Evolutionary conservation across 2,888 invertebrate species (phyloP).

Genomic region (Enchytraeus crypticus): DNA sequence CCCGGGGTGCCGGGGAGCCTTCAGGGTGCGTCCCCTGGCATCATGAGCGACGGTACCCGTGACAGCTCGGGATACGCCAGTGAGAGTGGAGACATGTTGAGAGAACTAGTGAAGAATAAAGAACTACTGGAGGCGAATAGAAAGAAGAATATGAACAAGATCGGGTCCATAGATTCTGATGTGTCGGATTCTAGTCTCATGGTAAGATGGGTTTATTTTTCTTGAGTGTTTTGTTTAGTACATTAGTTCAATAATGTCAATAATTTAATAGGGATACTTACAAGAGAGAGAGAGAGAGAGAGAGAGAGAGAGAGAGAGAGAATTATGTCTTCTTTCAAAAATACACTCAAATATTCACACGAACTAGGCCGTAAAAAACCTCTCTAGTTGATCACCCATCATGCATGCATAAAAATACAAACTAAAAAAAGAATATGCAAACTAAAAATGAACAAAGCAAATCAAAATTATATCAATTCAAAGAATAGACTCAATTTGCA

Average conservation of each 20-base stretch:
- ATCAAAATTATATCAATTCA: too few species aligned
- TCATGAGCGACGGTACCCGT: conserved; percentile 12
- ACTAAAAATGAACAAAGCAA: too few species aligned
- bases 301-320: too few species aligned
- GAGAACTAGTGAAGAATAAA: conserved; percentile 86
- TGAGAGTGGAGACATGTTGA: conserved; percentile 76
- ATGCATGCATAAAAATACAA: too few species aligned
- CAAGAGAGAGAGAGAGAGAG: too few species aligned
- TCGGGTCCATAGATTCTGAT: conserved; percentile 82
- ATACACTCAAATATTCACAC: too few species aligned
- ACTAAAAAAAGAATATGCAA: too few species aligned
- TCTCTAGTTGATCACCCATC: too few species aligned
- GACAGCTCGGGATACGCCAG: conserved; percentile 28
- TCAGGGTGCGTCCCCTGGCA: not conserved
- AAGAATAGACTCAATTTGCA: too few species aligned
- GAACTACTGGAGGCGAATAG: conserved; percentile 65
- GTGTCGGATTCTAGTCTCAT: conserved; percentile 57
- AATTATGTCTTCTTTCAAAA: too few species aligned
- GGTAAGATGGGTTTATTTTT: conserved; percentile 30
- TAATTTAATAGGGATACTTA: too few species aligned
- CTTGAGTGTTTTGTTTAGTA: not conserved
- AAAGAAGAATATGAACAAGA: conserved; percentile 51
- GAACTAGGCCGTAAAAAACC: too few species aligned
- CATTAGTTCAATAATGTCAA: not conserved
- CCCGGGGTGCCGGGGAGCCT: not conserved